These are phyloP conservation scores for Schrankia costaestrigalis DNA, from an alignment of 2,888 invertebrate species.

Conservation along the genomic window DNA sequence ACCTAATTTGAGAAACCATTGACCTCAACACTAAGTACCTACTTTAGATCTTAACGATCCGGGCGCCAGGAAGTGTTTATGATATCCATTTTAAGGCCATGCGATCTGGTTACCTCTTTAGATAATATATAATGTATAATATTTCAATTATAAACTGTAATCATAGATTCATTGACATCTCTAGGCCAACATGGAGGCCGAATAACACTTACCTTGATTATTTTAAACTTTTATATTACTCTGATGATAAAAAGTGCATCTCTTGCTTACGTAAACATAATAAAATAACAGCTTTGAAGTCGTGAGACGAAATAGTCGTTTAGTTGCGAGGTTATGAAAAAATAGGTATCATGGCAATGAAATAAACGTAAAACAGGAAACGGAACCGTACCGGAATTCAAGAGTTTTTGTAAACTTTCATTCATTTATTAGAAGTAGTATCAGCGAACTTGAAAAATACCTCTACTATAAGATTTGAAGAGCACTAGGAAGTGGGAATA, in stretches of 20 bases:
- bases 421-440: no score
- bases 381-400: no score
- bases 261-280: constrained; percentile 57
- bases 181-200: constrained; percentile 58
- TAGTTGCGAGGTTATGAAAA: constrained; percentile 21
- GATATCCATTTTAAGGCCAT: constrained; percentile 24
- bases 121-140: constrained; percentile 37
- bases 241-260: constrained; percentile 51
- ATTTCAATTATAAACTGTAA: constrained; percentile 49
- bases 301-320: constrained; percentile 17
- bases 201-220: constrained; percentile 52
- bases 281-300: constrained; percentile 53
- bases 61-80: constrained; percentile 31
- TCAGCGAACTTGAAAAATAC: no score
- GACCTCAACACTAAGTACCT: constrained; percentile 29
- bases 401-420: no score
- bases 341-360: constrained; percentile 19
- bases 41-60: constrained; percentile 20
- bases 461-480: no score
- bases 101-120: constrained; percentile 35
- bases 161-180: constrained; percentile 49
- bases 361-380: background rate
- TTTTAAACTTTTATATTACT: constrained; percentile 54
- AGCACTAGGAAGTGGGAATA: no score
- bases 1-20: constrained; percentile 24